Base-by-base conservation (phyloP, 2,113 vertebrate species). In the Callipepla californica region DNA sequence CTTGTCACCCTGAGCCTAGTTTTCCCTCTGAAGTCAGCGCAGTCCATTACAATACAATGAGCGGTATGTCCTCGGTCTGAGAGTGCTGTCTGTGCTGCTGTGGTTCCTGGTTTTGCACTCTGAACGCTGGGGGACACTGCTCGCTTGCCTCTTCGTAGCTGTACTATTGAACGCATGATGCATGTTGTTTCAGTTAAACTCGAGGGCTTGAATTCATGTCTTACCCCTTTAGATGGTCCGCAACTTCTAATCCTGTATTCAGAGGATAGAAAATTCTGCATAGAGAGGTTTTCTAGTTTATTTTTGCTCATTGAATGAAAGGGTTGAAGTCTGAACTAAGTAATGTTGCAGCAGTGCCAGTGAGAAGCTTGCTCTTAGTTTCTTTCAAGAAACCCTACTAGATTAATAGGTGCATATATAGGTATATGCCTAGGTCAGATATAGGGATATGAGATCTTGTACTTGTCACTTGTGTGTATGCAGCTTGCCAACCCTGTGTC, bases 41-140 rank as follows among this genome's bases (percentile, higher is more conserved):
- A 40, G 19, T 12, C 38, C 21, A 13, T 23, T 77, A 6, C 10
- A 42, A 13, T 58, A 42, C 7, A 17, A 30, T n/a, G 58, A 62
- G 21, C 22, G 66, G 40, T 32, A 16, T 10, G 11, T 13, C 34
- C 13, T 42, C 21, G 1, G 32, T 23, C 25, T 38, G 38, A 55
- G 32, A 13, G 25, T 25, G 59, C 77, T 62, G 72, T 38, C 30
- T 18, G 26, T 48, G 72, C 53, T 63, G 73, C 53, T 28, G 21
- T 28, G 44, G 7, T 62, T 53, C 45, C 32, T 76, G 63, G 21
- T 34, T 44, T 77, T 61, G 51, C 42, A 0, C 45, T 77, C 40
- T 73, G 80, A 85, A 47, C 92, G 5, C 89, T 94, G 89, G 92
- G 63, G 85, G 89, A 85, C 92, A 36, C 80, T 91, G 75, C 80